These are phyloP conservation scores for Hormiphora californensis DNA, from an alignment of 37 sponge, comb jelly and placozoan genomes.

Conservation along the genomic window DNA sequence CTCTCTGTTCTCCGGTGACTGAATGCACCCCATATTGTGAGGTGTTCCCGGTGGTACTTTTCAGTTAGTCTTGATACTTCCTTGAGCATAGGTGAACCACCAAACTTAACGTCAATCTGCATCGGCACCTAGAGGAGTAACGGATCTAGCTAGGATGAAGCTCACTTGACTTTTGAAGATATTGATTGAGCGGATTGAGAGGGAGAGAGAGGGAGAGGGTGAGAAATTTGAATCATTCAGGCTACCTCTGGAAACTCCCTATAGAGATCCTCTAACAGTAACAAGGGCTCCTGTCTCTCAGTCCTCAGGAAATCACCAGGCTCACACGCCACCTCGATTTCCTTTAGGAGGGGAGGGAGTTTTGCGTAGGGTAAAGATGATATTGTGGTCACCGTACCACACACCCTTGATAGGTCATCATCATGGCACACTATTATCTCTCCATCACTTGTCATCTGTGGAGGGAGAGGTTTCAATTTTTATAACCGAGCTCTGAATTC, in stretches of 20 bases:
- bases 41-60: conserved; percentile 12
- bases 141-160: neutral
- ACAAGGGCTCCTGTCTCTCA: neutral
- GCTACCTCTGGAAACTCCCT: conserved; percentile 19
- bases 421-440: conserved; percentile 47
- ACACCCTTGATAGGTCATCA: conserved; percentile 3
- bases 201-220: too few relatives aligned
- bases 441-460: conserved; percentile 23
- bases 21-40: conserved; percentile 37
- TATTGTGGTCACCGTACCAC: neutral
- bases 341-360: neutral
- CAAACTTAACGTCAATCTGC: conserved; percentile 54
- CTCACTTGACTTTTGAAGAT: neutral
- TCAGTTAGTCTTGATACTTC: neutral
- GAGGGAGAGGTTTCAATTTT: too few relatives aligned
- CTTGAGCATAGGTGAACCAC: neutral
- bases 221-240: too few relatives aligned
- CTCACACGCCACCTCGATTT: conserved; percentile 50
- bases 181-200: too few relatives aligned
- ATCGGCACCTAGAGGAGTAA: neutral
- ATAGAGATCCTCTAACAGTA: conserved; percentile 26
- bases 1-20: neutral
- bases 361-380: neutral
- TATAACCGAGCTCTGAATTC: too few relatives aligned
- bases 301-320: conserved; percentile 31